Evolutionary conservation across 1,140 invertebrate species (phyloP), one percentile per base, ranked within the genome.

Genomic region (Centruroides vittatus): DNA sequence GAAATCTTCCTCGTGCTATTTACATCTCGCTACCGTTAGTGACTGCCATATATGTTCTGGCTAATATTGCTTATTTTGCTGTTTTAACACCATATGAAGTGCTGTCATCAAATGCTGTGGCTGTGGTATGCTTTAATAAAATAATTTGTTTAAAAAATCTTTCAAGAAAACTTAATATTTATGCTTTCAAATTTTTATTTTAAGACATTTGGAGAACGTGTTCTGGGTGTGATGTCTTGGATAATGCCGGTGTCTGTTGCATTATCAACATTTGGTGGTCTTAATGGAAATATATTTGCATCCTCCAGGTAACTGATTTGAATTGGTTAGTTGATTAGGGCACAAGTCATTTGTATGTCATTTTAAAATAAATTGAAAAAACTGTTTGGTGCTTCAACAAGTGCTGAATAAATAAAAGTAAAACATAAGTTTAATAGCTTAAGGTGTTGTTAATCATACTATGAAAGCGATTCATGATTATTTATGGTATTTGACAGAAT

Each of bases 61-160:
- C 92, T 0, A 98, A 98, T 73, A 76, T 97, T 57, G 88, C 94
- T 0, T 97, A 98, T 73, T 82, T 97, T 66, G 88, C 92, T 4
- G 93, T 95, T 46, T 76, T 98, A 35, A 84, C 86, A 5, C 86
- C 88, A 0, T 73, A 80, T 7, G 87, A 89, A 70, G 86, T 98
- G 69, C 76, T 89, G 10, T 77, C 84, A 4, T 92, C 90, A 3
- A 83, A 89, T 72, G 95, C 94, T 54, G 93, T 98, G 59, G 95
- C 94, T 67, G 92, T 98, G 35, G 35, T 60, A 49, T 50, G 50
- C 60, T 50, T 62, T 68, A 53, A 36, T 8, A 53, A 23, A 23
- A 23, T 23, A 23, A 23, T 23, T 23, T 23, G 23, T 23, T 23
- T 23, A 23, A 23, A 23, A 23, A 23, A 23, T 23, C 23, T 23